Evolutionary conservation across 2,113 vertebrate genomes (phyloP), one percentile per base, ranked within the genome.

Genomic region (Caranx ignobilis): DNA sequence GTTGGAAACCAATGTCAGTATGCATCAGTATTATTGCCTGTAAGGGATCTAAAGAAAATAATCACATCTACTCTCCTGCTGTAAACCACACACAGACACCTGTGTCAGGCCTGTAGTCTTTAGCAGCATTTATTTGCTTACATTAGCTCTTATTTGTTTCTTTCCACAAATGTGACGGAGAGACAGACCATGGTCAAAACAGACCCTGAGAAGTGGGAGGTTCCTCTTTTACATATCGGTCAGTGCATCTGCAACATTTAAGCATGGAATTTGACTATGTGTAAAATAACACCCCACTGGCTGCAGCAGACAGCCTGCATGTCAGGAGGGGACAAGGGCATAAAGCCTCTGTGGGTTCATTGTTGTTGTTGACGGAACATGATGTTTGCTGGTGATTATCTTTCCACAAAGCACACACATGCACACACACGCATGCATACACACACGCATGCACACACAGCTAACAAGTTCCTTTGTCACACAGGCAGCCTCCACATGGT

Each of bases 191-290:
- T 16, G 26, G 35, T 66, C 55, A 74, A 86, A 82, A 83, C 84
- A 87, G 83, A 54, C 37, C 50, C 71, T 12, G 47, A 35, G 66
- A 59, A 79, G 56, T 39, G 11, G 71, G 78, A 78, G 62, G 70
- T 52, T 56, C 60, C 32, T 50, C 35, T 68, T 93, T 92, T 92
- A 88, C 92, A 92, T 93, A 83, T 70, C 0, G 79, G 80, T 87
- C 67, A 31, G 54, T 71, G 52, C 31, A 80, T 91, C 89, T 87
- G 88, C 90, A 88, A 93, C 89, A 88, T 87, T 65, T 61, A 71
- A 80, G 68, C 54, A 34, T 64, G 54, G 82, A 21, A 91, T 93
- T 92, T 92, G 90, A 78, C 57, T 93, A 79, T 76, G 70, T 83
- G 79, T 88, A 77, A 83, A 64, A 34, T 75, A 35, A 75, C 26